phyloP scores from a whole-genome alignment of 2,797 vertebrate species.

The Poeciliopsis paucimaculata region DNA sequence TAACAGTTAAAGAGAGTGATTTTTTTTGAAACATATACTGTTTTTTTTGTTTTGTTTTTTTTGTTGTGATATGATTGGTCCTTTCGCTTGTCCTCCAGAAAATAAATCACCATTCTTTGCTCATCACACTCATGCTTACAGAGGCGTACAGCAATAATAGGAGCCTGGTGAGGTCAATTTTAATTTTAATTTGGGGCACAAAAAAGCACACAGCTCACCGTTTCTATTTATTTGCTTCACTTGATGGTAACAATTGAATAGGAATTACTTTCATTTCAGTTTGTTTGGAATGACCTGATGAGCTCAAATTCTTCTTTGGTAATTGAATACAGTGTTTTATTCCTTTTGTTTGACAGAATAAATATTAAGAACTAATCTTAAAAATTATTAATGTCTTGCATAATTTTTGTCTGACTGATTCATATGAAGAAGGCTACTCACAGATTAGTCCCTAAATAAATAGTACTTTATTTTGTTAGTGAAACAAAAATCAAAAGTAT shows the following conservation, averaged over 20 bases:
- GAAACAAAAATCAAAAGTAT: background rate
- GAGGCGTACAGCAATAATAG: conserved; percentile 52
- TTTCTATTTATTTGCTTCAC: conserved; percentile 63
- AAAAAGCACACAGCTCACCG: conserved; percentile 46
- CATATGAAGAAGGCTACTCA: conserved; percentile 10
- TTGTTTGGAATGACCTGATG: conserved; percentile 69
- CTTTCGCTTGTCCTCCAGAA: conserved; percentile 11
- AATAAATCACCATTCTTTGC: conserved; percentile 21
- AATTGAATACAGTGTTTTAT: conserved; percentile 64
- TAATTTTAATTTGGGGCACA: conserved; percentile 56
- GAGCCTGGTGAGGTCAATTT: conserved; percentile 64
- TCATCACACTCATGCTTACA: conserved; percentile 9
- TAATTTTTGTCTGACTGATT: conserved; percentile 15
- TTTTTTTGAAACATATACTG: background rate
- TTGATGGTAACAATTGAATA: conserved; percentile 56
- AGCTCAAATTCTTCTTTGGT: conserved; percentile 72
- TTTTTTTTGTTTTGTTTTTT: background rate
- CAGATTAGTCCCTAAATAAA: conserved; percentile 13
- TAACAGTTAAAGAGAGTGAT: conserved; percentile 8
- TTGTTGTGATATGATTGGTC: background rate
- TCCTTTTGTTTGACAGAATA: conserved; percentile 65
- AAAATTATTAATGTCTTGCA: conserved; percentile 52
- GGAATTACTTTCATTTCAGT: conserved; percentile 69
- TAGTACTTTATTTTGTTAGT: conserved; percentile 2
- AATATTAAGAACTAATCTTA: conserved; percentile 23